phyloP scores from a whole-genome alignment of 2,113 vertebrate species.

The Odobenus rosmarus region DNA sequence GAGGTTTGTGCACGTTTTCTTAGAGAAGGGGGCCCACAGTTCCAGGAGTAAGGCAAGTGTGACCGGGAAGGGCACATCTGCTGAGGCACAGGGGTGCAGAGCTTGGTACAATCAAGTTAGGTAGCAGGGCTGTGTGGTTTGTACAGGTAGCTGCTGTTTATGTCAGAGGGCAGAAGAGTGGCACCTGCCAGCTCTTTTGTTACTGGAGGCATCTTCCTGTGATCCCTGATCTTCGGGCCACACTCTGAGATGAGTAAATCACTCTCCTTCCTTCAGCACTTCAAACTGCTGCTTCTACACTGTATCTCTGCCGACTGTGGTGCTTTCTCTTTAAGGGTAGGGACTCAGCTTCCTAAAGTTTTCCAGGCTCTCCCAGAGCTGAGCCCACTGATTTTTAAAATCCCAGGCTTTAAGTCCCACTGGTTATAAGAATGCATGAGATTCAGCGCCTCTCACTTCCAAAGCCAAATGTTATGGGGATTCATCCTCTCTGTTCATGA shows the following conservation, averaged over 20 bases:
- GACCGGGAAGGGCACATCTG: not conserved
- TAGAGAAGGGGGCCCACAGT: not conserved
- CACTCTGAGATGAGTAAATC: not conserved
- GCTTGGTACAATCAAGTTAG: not conserved
- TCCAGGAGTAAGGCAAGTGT: not conserved
- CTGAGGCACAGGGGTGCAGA: not conserved
- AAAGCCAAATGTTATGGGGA: not conserved
- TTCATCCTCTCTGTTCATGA: not conserved
- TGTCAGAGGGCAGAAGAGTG: not conserved
- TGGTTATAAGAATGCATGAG: not conserved
- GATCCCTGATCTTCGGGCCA: not conserved
- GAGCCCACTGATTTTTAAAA: not conserved
- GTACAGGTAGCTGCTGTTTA: not conserved
- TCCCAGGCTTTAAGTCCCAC: not conserved
- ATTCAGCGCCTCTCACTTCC: not conserved
- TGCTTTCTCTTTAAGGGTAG: not conserved
- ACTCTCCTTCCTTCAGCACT: not conserved
- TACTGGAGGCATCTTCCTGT: not conserved
- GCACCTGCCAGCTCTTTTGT: not conserved
- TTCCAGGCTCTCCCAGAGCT: not conserved
- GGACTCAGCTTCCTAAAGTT: not conserved
- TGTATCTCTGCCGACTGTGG: not conserved
- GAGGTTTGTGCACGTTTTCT: not conserved
- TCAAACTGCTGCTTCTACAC: not conserved
- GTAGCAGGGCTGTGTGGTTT: not conserved